Conservation (phyloP, 2,888 invertebrate species). For the Drosophila buzzatii region DNA sequence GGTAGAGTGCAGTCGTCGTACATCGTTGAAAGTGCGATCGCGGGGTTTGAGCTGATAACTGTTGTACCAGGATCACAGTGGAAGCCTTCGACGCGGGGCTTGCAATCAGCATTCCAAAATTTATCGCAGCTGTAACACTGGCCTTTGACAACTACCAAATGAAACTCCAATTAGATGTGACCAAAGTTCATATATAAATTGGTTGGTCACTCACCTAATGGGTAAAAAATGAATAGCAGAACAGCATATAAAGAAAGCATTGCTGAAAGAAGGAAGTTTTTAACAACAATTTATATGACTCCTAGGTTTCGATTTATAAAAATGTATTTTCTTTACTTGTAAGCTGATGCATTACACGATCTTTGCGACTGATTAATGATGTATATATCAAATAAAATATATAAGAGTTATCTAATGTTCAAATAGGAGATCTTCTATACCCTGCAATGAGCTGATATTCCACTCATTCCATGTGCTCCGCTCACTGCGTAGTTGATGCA, state of each 20-base stretch:
- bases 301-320: not conserved
- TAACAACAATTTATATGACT: not conserved
- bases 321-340: not conserved
- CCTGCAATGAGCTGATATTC: no score
- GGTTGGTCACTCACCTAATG: not conserved
- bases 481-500: no score
- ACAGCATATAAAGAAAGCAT: not conserved
- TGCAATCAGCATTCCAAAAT: not conserved
- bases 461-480: no score
- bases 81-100: not conserved
- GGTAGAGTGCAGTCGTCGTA: not conserved
- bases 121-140: not conserved
- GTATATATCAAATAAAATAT: no score
- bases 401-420: no score
- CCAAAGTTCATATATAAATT: not conserved
- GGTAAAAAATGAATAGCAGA: not conserved
- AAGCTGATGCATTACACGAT: not conserved
- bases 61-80: not conserved
- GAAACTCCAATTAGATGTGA: not conserved
- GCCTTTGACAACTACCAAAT: not conserved
- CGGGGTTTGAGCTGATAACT: no score
- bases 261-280: not conserved
- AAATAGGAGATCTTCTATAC: no score
- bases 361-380: not conserved
- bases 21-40: no score